phyloP scores from a whole-genome alignment of 2,113 vertebrate genomes.

The Falco punctatus region DNA sequence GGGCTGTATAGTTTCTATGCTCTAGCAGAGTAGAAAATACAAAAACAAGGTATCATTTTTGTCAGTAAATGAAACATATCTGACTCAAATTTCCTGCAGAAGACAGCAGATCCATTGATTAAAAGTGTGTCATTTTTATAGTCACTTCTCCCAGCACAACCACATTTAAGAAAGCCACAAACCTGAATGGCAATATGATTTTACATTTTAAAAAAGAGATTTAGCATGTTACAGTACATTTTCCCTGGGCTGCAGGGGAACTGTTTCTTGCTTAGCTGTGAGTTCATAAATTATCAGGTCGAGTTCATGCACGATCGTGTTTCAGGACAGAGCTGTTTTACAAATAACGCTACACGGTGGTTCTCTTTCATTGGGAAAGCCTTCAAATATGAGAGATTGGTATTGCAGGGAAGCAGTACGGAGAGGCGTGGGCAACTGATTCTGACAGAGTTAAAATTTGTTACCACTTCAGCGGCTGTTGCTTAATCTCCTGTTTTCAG shows the following conservation, averaged over 20 bases:
- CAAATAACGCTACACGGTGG: background rate
- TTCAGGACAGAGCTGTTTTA: conserved; percentile 50
- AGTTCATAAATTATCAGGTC: conserved; percentile 55
- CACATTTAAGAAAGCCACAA: conserved; percentile 52
- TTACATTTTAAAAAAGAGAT: conserved; percentile 47
- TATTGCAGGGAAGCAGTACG: background rate
- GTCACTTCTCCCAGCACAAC: background rate
- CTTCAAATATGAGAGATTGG: background rate
- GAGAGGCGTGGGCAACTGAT: background rate
- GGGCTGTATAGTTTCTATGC: background rate
- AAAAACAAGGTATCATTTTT: conserved; percentile 58
- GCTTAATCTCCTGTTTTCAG: conserved; percentile 60
- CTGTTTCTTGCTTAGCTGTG: conserved; percentile 55
- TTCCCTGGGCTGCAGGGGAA: background rate
- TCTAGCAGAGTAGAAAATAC: conserved; percentile 28
- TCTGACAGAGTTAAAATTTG: conserved; percentile 34
- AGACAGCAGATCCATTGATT: conserved; percentile 60
- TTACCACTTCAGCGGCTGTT: conserved; percentile 45
- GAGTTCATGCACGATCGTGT: conserved; percentile 28
- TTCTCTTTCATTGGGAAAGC: conserved; percentile 1
- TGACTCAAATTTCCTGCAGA: conserved; percentile 57
- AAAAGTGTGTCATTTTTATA: conserved; percentile 34
- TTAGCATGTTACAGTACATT: conserved; percentile 44
- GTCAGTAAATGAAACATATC: conserved; percentile 64
- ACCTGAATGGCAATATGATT: conserved; percentile 35